Conservation (phyloP, 1,140 invertebrate species). For the Saccostrea glomerata region DNA sequence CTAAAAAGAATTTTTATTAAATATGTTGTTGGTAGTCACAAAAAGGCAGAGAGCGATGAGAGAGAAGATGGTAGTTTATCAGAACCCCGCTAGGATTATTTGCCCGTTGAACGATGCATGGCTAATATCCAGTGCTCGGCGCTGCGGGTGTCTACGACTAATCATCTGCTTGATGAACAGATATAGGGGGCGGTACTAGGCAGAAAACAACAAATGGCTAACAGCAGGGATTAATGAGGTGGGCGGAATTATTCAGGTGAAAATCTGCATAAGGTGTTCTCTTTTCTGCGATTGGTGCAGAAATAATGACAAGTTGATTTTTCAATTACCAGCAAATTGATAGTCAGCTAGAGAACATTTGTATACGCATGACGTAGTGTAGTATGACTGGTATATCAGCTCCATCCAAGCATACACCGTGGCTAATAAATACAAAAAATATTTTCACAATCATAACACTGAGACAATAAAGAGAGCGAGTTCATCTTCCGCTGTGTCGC, state of each 20-base stretch:
- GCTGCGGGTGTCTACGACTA: slow-evolving; percentile 51
- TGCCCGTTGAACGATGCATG: slow-evolving; percentile 49
- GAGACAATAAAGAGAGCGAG: slow-evolving; percentile 41
- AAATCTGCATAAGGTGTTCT: slow-evolving; percentile 18
- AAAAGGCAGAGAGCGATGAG: slow-evolving; percentile 26
- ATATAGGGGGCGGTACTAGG: slow-evolving; percentile 28
- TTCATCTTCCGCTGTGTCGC: slow-evolving; percentile 37
- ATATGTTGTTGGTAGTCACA: slow-evolving; percentile 7
- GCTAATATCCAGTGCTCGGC: slow-evolving; percentile 43
- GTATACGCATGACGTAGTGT: slow-evolving; percentile 28
- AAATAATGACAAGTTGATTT: slow-evolving; percentile 39
- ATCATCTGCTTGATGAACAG: slow-evolving; percentile 43
- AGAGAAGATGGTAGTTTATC: slow-evolving; percentile 34
- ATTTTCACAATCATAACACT: slow-evolving; percentile 44
- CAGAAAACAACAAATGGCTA: slow-evolving; percentile 19
- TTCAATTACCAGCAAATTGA: slow-evolving; percentile 48
- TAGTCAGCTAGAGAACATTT: slow-evolving; percentile 41
- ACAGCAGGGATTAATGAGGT: slow-evolving; percentile 11
- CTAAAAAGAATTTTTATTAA: slow-evolving; percentile 20
- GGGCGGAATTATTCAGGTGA: slow-evolving; percentile 22
- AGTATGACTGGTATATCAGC: slow-evolving; percentile 14
- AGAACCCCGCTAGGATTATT: slow-evolving; percentile 44
- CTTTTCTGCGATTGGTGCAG: slow-evolving; percentile 35
- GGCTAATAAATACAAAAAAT: slow-evolving; percentile 54
- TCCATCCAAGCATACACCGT: slow-evolving; percentile 50